These are phyloP conservation scores for Egretta garzetta DNA, from an alignment of 2,113 vertebrate species.

Conservation along the genomic window DNA sequence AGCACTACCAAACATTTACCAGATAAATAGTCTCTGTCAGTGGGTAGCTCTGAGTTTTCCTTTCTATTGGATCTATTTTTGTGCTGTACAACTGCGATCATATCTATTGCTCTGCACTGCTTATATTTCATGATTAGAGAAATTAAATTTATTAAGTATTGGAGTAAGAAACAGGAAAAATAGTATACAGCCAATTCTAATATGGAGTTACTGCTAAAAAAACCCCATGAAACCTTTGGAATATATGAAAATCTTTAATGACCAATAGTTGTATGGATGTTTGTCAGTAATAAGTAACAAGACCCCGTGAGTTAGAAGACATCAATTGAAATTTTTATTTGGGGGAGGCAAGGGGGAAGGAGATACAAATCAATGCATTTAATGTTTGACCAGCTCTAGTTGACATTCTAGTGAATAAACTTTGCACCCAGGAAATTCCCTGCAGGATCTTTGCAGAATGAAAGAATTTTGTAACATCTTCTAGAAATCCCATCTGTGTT, in stretches of 20 bases:
- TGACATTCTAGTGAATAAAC: neutral
- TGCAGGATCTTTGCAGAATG: neutral
- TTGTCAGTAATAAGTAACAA: neutral
- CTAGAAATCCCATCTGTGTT: slow-evolving; percentile 6
- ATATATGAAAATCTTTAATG: neutral
- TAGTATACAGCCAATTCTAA: neutral
- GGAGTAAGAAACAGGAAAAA: neutral
- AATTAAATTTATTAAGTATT: neutral
- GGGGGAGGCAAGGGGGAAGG: neutral
- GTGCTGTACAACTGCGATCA: neutral
- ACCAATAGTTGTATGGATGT: neutral
- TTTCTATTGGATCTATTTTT: neutral
- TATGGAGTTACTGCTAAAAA: neutral
- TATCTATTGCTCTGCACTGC: neutral
- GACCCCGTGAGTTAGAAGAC: neutral
- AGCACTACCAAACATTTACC: neutral
- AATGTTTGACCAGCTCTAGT: neutral
- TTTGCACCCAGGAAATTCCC: neutral
- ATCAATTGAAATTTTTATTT: neutral
- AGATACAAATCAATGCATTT: neutral
- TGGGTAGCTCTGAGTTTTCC: neutral
- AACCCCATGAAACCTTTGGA: neutral
- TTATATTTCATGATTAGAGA: neutral
- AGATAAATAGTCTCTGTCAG: neutral
- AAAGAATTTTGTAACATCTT: neutral